phyloP scores from a whole-genome alignment of 2,888 invertebrate genomes.

The Orthosia incerta region DNA sequence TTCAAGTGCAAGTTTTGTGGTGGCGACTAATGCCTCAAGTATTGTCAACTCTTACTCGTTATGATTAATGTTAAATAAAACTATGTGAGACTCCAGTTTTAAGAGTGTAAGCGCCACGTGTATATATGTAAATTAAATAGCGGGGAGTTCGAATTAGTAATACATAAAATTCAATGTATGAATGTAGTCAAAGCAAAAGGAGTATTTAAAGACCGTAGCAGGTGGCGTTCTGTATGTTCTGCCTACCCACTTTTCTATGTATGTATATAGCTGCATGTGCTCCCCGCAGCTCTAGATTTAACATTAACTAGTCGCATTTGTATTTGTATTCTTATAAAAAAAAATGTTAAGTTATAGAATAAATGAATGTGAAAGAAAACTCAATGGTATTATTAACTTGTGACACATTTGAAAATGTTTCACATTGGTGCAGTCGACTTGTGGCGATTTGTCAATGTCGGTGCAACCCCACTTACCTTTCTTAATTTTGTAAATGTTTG shows the following conservation, averaged over 20 bases:
- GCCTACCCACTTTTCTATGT: neutral
- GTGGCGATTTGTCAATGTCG: too few species aligned
- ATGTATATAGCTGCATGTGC: neutral
- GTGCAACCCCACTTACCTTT: too few species aligned
- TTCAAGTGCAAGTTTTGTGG: neutral
- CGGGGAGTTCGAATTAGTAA: neutral
- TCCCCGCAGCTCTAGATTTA: conserved; percentile 7
- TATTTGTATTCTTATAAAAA: conserved; percentile 7
- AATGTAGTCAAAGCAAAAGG: neutral
- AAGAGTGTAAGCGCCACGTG: neutral
- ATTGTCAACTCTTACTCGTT: conserved; percentile 4
- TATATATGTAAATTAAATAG: neutral
- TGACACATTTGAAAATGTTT: too few species aligned
- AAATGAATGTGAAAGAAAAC: conserved; percentile 1
- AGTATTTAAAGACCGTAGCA: neutral
- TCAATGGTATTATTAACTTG: conserved; percentile 1
- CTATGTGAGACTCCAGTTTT: neutral
- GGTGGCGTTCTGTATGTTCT: neutral
- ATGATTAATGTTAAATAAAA: neutral
- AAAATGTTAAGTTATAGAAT: conserved; percentile 3
- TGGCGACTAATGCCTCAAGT: neutral
- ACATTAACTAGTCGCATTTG: conserved; percentile 39
- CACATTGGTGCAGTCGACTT: too few species aligned
- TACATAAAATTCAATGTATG: neutral
- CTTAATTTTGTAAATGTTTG: too few species aligned